These are phyloP conservation scores for Lepidostoma basale DNA, from an alignment of 1,140 invertebrate genomes.

Conservation along the genomic window DNA sequence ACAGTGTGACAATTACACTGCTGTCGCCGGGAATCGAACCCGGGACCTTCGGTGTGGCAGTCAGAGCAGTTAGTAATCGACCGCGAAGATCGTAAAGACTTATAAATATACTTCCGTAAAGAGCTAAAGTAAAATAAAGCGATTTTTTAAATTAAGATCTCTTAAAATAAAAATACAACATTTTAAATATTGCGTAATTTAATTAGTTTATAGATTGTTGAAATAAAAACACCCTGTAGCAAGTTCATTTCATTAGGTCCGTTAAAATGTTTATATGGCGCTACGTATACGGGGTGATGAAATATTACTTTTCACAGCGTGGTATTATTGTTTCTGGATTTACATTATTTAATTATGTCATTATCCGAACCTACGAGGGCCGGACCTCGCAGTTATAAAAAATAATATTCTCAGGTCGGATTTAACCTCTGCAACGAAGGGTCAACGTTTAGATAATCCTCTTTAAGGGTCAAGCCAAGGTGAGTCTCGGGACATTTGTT, in stretches of 20 bases:
- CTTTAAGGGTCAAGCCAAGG: background rate
- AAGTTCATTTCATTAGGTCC: conserved; percentile 30
- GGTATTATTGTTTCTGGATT: conserved; percentile 44
- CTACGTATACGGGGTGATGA: conserved; percentile 33
- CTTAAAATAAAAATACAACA: too few species aligned
- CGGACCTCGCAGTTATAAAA: background rate
- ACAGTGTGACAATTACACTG: too few species aligned
- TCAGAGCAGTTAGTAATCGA: too few species aligned
- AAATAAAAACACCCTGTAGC: conserved; percentile 22
- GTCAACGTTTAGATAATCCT: conserved; percentile 7
- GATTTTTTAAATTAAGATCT: too few species aligned
- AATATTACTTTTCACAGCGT: conserved; percentile 40
- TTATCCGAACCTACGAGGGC: conserved; percentile 20
- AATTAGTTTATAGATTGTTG: too few species aligned
- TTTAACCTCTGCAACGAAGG: background rate
- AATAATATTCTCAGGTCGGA: background rate
- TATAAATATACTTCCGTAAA: too few species aligned
- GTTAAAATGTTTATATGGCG: background rate
- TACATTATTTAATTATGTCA: conserved; percentile 46
- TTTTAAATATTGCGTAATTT: too few species aligned
- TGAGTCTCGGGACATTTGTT: background rate
- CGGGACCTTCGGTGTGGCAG: too few species aligned
- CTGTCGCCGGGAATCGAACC: too few species aligned
- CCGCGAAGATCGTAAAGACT: too few species aligned
- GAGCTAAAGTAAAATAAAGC: too few species aligned